A percentile compares a stretch with the other conserved stretches of the same genome.
Evolutionary conservation across 2,113 vertebrate species (phyloP).

Genomic region (Danionella cerebrum): DNA sequence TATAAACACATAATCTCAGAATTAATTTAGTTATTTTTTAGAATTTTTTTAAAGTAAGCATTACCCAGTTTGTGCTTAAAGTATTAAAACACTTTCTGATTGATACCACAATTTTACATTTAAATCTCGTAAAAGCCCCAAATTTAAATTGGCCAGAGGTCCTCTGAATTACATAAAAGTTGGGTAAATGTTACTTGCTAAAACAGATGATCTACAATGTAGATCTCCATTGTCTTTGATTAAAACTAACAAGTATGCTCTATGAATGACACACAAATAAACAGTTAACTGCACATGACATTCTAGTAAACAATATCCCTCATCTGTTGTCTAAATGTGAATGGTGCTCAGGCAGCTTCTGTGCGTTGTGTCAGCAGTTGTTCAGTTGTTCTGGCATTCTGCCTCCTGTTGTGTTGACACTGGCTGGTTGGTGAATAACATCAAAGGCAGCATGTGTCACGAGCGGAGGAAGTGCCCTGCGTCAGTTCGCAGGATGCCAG

Average conservation of each 20-base stretch:
- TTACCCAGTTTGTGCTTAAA: too few relatives aligned
- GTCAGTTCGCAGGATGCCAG: conserved; percentile 9
- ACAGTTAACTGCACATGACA: background rate
- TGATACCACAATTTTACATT: too few relatives aligned
- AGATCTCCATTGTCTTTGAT: too few relatives aligned
- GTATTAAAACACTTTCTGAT: too few relatives aligned
- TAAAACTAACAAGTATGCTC: background rate
- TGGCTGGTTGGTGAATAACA: conserved; percentile 2
- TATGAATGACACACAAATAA: background rate
- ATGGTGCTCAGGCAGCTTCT: background rate
- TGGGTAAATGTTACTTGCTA: too few relatives aligned
- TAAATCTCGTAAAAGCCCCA: too few relatives aligned
- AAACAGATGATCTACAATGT: too few relatives aligned
- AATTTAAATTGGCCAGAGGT: too few relatives aligned
- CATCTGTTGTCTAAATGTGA: background rate
- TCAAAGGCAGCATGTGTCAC: conserved; percentile 22
- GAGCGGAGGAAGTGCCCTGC: conserved; percentile 13
- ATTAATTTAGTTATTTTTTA: too few relatives aligned
- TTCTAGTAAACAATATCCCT: background rate
- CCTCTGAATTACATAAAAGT: too few relatives aligned
- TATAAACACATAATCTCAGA: too few relatives aligned
- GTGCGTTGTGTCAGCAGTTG: conserved; percentile 9
- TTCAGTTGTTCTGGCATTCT: background rate
- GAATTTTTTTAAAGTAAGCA: too few relatives aligned
- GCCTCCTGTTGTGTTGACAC: conserved; percentile 24